Evolutionary conservation across 2,797 vertebrate species (phyloP), one percentile per base, ranked within the genome.

Genomic region (Carcharodon carcharias): DNA sequence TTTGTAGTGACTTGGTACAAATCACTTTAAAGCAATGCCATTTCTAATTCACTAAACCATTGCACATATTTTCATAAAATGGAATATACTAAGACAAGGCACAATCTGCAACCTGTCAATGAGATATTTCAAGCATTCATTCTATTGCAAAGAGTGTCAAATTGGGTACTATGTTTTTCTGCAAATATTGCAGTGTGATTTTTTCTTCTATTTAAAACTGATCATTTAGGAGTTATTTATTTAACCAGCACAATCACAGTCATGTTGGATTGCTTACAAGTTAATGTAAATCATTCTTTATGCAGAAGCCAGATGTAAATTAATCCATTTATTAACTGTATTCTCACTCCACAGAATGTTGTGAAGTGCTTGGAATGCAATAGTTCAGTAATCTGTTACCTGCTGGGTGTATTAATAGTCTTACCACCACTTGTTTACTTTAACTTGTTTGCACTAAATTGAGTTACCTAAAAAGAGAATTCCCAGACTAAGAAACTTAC

Each of bases 21-120:
- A 95, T 95, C 40, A 95, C 31, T 69, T 95, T 67, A 69, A 69
- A 31, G 5, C 35, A n/a, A 16, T 88, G 50, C 63, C 3, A 61
- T n/a, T 91, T 91, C 58, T 91, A 61, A 61, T 61, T 16, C 28
- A 45, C 23, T 12, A 69, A 94, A 94, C 23, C 21, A 40, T 67
- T 67, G n/a, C 8, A 95, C 65, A 58, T 63, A 56, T n/a, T 45
- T 92, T 92, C 89, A 92, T 92, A 92, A 92, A 92, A 92, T 28
- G 40, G 7, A 69, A 26, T 31, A 69, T 28, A 28, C 23, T 45
- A 93, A 63, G 16, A 67, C 11, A 69, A 58, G 58, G 35, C 31
- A 21, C 31, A 35, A 67, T 94, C n/a, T 67, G 21, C 23, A 95
- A 69, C 9, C 8, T 95, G 67, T 14, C 23, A 95, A 95, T 94